Evolutionary conservation across 2,888 invertebrate species (phyloP), one percentile per base, ranked within the genome.

Genomic region (Coremacera marginata): DNA sequence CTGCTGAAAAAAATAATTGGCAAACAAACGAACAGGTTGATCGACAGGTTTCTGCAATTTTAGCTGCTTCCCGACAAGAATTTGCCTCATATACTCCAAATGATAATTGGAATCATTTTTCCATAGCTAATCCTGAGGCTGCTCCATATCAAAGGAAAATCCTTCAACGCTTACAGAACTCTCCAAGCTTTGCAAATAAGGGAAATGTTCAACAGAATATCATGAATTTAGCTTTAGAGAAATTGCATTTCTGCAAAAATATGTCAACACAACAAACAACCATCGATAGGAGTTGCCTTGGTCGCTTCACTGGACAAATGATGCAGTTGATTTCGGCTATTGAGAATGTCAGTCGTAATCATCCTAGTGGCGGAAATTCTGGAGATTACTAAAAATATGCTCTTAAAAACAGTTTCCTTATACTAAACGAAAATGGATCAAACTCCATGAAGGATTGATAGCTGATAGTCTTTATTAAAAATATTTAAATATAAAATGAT

Each of bases 241-340:
- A 68, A 49, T 49, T 49, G 19, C 51, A 51, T 16, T 2, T 22
- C 5, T 67, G 67, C 49, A 67, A 67, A 22, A 22, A 19, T 19
- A 37, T 67, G 67, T 49, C 37, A 22, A 19, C 34, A 16, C 57
- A 37, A 3, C 49, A 44, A 44, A 25, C 4, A 3, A 14, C 16
- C n/a, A n/a, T 73, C 9, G 22, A 80, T n/a, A 78, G 75, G 71
- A 75, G 75, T 11, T 81, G 81, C 44, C 44, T 79, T 51, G 80
- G 77, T 37, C 80, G 75, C 14, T 37, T 63, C 25, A 80, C 80
- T 22, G 81, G 81, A 9, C 80, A 77, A 68, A 60, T 81, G n/a
- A 79, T 81, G 81, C 78, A 79, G 57, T 73, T 81, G 72, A 75
- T 80, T 14, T 76, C 80, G 5, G 77, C 80, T 34, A 78, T 79